Percentiles rank a stretch among this genome's conserved stretches.
phyloP scores from a whole-genome alignment of 2,113 vertebrate genomes.

The Myrmecobius fasciatus region DNA sequence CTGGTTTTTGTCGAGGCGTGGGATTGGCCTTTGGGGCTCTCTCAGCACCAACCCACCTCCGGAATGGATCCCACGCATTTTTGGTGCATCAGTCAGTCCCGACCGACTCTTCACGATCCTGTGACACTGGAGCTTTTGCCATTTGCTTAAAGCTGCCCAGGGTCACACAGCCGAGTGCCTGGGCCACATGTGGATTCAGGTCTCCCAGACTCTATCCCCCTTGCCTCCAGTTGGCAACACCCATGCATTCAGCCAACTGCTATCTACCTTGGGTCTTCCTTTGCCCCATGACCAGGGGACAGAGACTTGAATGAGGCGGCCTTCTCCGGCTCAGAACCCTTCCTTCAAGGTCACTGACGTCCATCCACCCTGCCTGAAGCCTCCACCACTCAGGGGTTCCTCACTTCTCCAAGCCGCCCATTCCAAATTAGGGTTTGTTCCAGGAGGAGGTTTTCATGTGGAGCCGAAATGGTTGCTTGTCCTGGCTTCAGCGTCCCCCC shows the following conservation, averaged over 20 bases:
- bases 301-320: background rate
- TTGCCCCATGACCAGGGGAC: background rate
- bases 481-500: background rate
- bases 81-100: background rate
- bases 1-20: background rate
- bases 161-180: background rate
- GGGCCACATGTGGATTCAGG: background rate
- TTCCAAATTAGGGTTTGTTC: background rate
- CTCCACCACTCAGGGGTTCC: background rate
- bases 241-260: background rate
- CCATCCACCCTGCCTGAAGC: background rate
- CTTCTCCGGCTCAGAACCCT: background rate
- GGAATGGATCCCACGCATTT: background rate
- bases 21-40: background rate
- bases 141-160: background rate
- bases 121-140: background rate
- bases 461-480: too few species aligned
- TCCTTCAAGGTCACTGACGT: background rate
- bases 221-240: fast-evolving
- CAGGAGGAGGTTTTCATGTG: background rate
- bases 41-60: background rate
- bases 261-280: background rate
- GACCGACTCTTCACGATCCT: background rate
- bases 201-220: background rate
- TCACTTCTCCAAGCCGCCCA: background rate